Evolutionary conservation across 92 coral and sea anemone genomes (phyloP), one percentile per base, ranked within the genome.

Genomic region (Pocillopora meandrina): DNA sequence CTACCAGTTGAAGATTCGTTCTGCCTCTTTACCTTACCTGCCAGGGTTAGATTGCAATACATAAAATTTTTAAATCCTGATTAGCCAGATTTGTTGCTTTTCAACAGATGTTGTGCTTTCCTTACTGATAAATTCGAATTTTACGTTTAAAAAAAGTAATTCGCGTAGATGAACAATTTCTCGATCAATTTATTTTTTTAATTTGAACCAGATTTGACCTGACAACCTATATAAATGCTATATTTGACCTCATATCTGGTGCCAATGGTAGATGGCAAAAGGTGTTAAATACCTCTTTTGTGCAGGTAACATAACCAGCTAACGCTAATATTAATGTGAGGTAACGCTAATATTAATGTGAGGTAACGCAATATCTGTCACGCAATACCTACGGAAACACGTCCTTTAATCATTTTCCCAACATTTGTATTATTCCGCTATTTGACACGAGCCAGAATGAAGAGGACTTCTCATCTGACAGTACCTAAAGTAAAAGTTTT

Each of bases 321-420:
- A 10, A 56, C 17, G 36, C 77, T 34, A 77, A 61, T 81, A 56
- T 14, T 34, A 31, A 18, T 1, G 42, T n/a, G 6, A 26, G 33
- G 75, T 80, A 68, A 69, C 84, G 67, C 75, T 33, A 34, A 31
- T 18, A 77, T 64, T 17, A 77, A 18, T 1, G 42, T n/a, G 6
- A 26, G 33, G 75, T 80, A 68, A 69, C 84, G 67, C 75, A 57
- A 68, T 55, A 67, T 56, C 49, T 68, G 84, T 80, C 84, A 80
- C 72, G 75, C 75, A 80, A 68, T 12, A 66, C n/a, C 31, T 20
- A 16, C 17, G 7, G 18, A 5, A 56, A 36, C 36, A 2, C 65
- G 65, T 56, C 49, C 11, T 10, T n/a, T 26, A 35, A 81, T 56
- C 6, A 19, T 33, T 19, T 12, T 10, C 36, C 70, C 34, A 34